Conservation (phyloP, 2,888 invertebrate genomes). For the Scelioninae gen. 1 region DNA sequence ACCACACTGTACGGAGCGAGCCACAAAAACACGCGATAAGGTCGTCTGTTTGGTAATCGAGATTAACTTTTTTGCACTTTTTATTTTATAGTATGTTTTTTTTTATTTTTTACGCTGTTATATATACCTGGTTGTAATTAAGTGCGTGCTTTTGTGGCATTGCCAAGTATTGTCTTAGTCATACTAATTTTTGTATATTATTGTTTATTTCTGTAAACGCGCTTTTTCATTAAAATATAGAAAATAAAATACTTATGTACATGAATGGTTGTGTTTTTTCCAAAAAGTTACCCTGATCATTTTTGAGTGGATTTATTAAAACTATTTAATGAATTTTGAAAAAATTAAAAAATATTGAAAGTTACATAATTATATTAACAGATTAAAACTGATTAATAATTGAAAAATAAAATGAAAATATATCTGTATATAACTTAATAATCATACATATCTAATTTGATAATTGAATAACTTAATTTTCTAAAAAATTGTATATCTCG, state of each 20-base stretch:
- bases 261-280: background rate
- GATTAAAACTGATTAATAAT: no score
- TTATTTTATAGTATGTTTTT: background rate
- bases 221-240: slow-evolving; percentile 44
- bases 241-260: slow-evolving; percentile 28
- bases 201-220: slow-evolving; percentile 31
- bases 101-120: background rate
- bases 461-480: no score
- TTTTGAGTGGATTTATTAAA: background rate
- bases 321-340: no score
- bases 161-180: slow-evolving; percentile 7
- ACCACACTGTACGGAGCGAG: no score
- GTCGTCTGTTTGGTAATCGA: no score
- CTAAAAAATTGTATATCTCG: no score
- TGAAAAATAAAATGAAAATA: no score
- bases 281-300: background rate
- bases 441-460: no score
- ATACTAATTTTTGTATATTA: slow-evolving; percentile 45
- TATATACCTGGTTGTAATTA: background rate
- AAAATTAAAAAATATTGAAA: no score
- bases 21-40: no score
- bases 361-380: no score
- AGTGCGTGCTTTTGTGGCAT: slow-evolving; percentile 15
- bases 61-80: background rate
- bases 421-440: no score